Conservation (phyloP, 2,888 invertebrate species). For the Meghimatium bilineatum region DNA sequence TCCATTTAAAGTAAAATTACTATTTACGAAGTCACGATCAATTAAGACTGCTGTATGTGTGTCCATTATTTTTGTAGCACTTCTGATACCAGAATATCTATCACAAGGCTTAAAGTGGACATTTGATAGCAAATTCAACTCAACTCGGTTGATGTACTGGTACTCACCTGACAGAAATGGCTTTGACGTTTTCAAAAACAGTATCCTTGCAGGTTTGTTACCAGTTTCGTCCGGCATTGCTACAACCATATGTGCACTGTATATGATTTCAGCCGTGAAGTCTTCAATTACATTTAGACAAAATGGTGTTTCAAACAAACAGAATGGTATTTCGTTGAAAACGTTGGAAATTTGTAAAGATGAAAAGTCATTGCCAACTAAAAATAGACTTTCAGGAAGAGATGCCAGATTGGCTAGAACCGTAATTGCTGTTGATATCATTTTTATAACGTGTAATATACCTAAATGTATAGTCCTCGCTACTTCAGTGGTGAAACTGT, state of each 20-base stretch:
- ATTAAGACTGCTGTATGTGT: background rate
- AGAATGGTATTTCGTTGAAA: background rate
- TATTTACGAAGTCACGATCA: conserved; percentile 1
- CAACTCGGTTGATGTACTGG: background rate
- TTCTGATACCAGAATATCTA: background rate
- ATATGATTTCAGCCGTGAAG: conserved; percentile 7
- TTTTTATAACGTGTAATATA: conserved; percentile 19
- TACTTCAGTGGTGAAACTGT: background rate
- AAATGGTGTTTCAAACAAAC: no score
- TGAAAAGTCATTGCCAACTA: background rate
- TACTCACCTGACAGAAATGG: background rate
- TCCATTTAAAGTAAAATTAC: background rate
- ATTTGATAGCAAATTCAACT: background rate
- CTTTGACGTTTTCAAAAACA: background rate
- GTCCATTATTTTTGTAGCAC: background rate
- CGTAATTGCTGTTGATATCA: conserved; percentile 4
- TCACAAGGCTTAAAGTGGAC: background rate
- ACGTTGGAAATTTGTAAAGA: background rate
- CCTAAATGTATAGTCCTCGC: conserved; percentile 26
- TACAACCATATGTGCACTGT: background rate
- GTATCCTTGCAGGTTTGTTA: background rate
- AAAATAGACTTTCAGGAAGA: background rate
- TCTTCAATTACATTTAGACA: conserved; percentile 15
- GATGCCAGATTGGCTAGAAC: conserved; percentile 21
- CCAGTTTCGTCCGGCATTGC: conserved; percentile 6